Percentiles rank a stretch among this genome's conserved stretches.
Evolutionary conservation across 2,888 invertebrate genomes (phyloP).

Genomic region (Glomeris marginata): DNA sequence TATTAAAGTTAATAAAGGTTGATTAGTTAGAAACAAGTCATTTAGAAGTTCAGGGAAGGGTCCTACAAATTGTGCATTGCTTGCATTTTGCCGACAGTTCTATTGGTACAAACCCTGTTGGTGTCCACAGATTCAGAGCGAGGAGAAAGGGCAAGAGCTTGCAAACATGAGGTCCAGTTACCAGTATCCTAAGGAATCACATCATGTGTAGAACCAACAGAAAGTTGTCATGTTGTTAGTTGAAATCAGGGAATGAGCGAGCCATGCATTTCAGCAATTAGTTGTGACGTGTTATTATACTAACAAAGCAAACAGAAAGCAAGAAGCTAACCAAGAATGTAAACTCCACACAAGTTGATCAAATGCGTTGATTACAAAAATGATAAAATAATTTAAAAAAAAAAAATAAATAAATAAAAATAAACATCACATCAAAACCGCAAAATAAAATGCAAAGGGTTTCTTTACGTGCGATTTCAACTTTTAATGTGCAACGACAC

Average conservation of each 20-base stretch:
- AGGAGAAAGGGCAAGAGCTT: conserved; percentile 39
- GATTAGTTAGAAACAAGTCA: too few relatives aligned
- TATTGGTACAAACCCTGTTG: conserved; percentile 25
- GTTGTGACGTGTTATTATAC: too few relatives aligned
- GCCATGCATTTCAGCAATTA: too few relatives aligned
- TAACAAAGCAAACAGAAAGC: too few relatives aligned
- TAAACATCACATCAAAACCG: background rate
- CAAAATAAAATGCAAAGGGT: background rate
- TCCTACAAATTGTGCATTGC: conserved; percentile 16
- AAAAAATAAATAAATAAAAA: background rate
- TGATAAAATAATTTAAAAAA: background rate
- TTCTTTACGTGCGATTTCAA: background rate
- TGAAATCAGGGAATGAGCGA: too few relatives aligned
- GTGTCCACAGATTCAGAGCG: conserved; percentile 30
- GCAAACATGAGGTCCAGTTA: conserved; percentile 38
- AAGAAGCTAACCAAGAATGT: too few relatives aligned
- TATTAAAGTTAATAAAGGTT: too few relatives aligned
- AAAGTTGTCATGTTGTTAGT: too few relatives aligned
- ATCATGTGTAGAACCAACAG: background rate
- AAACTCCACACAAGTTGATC: too few relatives aligned
- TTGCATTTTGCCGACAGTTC: background rate
- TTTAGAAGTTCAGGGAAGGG: too few relatives aligned
- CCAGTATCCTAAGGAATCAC: conserved; percentile 32
- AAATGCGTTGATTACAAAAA: background rate
- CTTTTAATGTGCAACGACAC: too few relatives aligned